phyloP scores from a whole-genome alignment of 2,888 invertebrate genomes.

The Drosophila pegasa region DNA sequence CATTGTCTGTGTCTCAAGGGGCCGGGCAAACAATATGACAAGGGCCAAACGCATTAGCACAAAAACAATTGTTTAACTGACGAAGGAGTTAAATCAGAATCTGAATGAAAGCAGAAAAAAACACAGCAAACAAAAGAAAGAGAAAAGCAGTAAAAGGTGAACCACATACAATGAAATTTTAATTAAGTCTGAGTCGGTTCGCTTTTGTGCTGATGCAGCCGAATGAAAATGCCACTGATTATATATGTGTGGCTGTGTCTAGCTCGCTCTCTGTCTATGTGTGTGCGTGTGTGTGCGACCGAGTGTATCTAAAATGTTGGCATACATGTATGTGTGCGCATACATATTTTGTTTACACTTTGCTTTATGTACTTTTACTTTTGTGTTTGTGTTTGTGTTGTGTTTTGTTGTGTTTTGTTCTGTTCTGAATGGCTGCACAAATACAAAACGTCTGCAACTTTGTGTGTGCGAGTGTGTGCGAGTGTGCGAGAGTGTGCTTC shows the following conservation, averaged over 20 bases:
- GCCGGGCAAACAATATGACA: conserved; percentile 51
- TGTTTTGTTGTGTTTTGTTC: conserved; percentile 62
- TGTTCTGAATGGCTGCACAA: conserved; percentile 77
- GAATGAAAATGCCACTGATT: conserved; percentile 78
- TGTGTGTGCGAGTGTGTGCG: conserved; percentile 32
- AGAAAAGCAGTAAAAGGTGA: conserved; percentile 56
- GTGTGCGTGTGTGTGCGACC: conserved; percentile 24
- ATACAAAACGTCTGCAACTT: conserved; percentile 74
- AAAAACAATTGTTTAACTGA: conserved; percentile 59
- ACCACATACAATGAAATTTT: conserved; percentile 76
- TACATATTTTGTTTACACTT: conserved; percentile 70
- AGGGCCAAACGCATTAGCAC: conserved; percentile 47
- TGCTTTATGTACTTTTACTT: conserved; percentile 55
- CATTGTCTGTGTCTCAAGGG: conserved; percentile 72
- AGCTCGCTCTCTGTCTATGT: no score
- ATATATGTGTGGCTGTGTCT: conserved; percentile 39
- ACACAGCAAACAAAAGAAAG: neutral
- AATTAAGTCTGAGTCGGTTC: conserved; percentile 72
- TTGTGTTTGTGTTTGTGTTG: conserved; percentile 23
- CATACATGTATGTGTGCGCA: conserved; percentile 46
- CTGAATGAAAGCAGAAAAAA: conserved; percentile 21
- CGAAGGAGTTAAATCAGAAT: conserved; percentile 70
- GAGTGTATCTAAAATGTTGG: conserved; percentile 67
- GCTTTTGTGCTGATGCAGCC: conserved; percentile 75
- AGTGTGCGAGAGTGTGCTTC: conserved; percentile 33